Evolutionary conservation across 2,113 vertebrate genomes (phyloP), one percentile per base, ranked within the genome.

Genomic region (Alces alces): DNA sequence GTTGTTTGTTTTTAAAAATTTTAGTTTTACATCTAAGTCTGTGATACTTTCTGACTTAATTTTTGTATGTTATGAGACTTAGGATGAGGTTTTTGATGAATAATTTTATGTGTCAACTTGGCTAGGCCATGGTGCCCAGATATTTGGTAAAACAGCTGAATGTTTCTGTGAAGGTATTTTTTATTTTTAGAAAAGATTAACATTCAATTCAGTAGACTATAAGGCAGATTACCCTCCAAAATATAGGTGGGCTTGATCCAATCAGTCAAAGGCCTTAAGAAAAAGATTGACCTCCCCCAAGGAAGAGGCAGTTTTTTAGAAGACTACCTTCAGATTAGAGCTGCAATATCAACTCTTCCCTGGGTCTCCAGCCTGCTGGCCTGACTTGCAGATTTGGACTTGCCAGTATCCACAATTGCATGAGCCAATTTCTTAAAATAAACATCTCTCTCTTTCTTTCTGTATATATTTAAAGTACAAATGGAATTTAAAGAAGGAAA

Each of bases 21-120:
- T 73, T 93, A 33, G 54, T 70, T 92, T 85, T 64, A 87, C 58
- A 84, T 84, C 58, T 60, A 96, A 76, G 30, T 47, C 10, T 45
- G 86, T 28, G 43, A 52, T 54, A 47, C 64, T 92, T n/a, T 95
- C 64, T 96, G 16, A 94, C 79, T 80, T 86, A 80, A 64, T 55
- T 92, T 90, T 94, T 83, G 28, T 86, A 33, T 78, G 60, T 6
- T 82, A 39, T 86, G n/a, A 87, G 19, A 79, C 61, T 96, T 45
- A 92, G 30, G n/a, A 54, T 8, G 11, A 86, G 25, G 5, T 86
- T 82, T 89, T 39, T 92, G 45, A 45, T 73, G 66, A 30, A 61
- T 58, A 73, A 82, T 86, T 95, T 95, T 94, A n/a, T 78, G 60
- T 86, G 33, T 60, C 39, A 91, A 86, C 36, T 89, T 95, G 47